phyloP scores from a whole-genome alignment of 2,797 vertebrate species.

The Leuciscus waleckii region DNA sequence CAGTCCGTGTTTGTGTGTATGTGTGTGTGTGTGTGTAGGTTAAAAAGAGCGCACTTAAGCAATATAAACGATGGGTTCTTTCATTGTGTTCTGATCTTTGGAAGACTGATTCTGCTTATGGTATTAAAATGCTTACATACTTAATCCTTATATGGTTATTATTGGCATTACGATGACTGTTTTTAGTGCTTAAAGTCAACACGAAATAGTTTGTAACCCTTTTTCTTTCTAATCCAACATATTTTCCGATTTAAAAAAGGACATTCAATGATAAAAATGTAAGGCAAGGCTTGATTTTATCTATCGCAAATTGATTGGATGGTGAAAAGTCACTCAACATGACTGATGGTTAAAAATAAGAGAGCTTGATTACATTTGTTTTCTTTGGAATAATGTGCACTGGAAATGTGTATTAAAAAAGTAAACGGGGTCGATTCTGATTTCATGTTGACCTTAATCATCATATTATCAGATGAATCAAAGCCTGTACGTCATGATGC shows the following conservation, averaged over 20 bases:
- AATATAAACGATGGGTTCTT: conserved; percentile 47
- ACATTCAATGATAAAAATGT: neutral
- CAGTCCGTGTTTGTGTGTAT: conserved; percentile 48
- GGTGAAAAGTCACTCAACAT: neutral
- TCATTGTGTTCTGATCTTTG: conserved; percentile 74
- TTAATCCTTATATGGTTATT: conserved; percentile 71
- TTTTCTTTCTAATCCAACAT: neutral
- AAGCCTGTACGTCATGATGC: conserved; percentile 43
- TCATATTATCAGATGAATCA: conserved; percentile 37
- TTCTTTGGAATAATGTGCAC: neutral
- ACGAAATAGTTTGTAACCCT: conserved; percentile 12
- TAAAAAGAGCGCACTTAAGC: conserved; percentile 53
- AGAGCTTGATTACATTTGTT: neutral
- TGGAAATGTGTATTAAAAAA: neutral
- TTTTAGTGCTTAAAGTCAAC: conserved; percentile 37
- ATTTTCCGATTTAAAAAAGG: neutral
- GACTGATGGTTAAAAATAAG: neutral
- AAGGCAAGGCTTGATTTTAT: neutral
- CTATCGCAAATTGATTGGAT: neutral
- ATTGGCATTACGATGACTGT: conserved; percentile 52
- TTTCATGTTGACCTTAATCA: conserved; percentile 43
- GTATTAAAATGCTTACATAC: conserved; percentile 75
- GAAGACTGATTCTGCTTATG: conserved; percentile 81
- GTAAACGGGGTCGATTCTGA: neutral
- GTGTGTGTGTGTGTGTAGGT: conserved; percentile 49